Evolutionary conservation across 2,888 invertebrate species (phyloP), one percentile per base, ranked within the genome.

Genomic region (Drosophila cognata): DNA sequence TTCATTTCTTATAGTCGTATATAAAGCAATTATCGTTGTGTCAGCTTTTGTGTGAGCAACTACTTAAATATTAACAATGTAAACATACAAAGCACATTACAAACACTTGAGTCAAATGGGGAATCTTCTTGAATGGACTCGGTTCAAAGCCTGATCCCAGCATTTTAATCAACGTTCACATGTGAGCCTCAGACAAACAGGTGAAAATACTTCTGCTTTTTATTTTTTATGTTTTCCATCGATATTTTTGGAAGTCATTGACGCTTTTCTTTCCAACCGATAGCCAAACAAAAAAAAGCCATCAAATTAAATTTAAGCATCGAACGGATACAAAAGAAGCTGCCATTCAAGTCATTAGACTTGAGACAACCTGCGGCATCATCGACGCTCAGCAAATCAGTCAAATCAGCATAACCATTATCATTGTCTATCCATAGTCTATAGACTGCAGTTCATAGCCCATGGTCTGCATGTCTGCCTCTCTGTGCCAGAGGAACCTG

Each of bases 341-440:
- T 75, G 50, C 67, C 50, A 52, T 28, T 60, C 28, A 71, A 74
- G 79, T 77, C 79, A 82, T 77, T 74, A 78, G 86, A 83, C 83
- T 77, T 59, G 57, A 51, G 61, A 63, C 60, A 81, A 72, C 43
- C 50, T 72, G 64, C 73, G 46, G 35, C 74, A 81, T 85, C 88
- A 79, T 77, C 56, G 29, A 63, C 13, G 29, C 16, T 71, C 53
- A 25, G 36, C 58, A 62, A 77, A 81, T 76, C 77, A 74, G 64
- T 60, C 77, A 65, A 79, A 80, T 77, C 79, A 80, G 77, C 77
- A 59, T 59, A 57, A 58, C 71, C 72, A 85, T 85, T 88, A 84
- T 85, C 81, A 68, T 70, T 68, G 59, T 56, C 60, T 63, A 50
- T 38, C 36, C 64, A 28, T 36, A 29, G 28, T 41, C 41, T 68